phyloP scores from a whole-genome alignment of 2,113 vertebrate genomes.

The Miniopterus natalensis region DNA sequence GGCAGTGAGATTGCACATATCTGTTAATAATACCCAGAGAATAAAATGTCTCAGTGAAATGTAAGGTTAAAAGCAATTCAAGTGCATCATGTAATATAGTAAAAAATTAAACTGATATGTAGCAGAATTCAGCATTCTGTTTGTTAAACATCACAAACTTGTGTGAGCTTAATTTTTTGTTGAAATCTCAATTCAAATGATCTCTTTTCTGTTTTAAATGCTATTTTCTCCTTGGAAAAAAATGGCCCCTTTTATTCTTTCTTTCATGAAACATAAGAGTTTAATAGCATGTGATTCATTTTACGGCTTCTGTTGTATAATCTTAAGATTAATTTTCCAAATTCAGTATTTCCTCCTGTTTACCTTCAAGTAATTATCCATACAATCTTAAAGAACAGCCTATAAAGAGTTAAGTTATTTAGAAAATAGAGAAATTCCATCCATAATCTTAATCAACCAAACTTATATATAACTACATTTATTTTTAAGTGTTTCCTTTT shows the following conservation, averaged over 20 bases:
- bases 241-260: not conserved
- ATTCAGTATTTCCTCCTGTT: not conserved
- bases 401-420: not conserved
- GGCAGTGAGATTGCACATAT: not conserved
- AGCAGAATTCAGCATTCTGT: not conserved
- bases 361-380: not conserved
- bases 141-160: slow-evolving; percentile 38
- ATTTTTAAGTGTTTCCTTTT: slow-evolving; percentile 14
- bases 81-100: not conserved
- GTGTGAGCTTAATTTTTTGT: not conserved
- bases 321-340: slow-evolving; percentile 32
- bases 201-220: slow-evolving; percentile 8
- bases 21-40: not conserved
- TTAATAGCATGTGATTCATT: not conserved
- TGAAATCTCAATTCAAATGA: not conserved
- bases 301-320: not conserved
- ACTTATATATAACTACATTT: not conserved
- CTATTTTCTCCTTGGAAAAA: not conserved
- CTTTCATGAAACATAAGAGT: not conserved
- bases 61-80: not conserved
- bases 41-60: slow-evolving; percentile 21
- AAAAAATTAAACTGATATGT: not conserved
- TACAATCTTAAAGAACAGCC: not conserved
- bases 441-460: not conserved
- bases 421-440: slow-evolving; percentile 23